Evolutionary conservation across 2,888 invertebrate genomes (phyloP).

Genomic region (Microctonus aethiopoides): DNA sequence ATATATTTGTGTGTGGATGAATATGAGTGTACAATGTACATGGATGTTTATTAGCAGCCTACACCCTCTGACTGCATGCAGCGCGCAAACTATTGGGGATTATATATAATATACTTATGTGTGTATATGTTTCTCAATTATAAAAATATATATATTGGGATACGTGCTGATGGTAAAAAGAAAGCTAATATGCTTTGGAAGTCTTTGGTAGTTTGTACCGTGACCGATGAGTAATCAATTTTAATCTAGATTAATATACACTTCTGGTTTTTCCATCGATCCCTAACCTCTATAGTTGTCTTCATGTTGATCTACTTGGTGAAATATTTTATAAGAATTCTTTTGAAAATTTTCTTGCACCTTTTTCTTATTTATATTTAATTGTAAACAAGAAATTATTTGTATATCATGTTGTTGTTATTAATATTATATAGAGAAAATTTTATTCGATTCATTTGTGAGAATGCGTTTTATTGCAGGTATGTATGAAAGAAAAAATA

Average conservation of each 20-base stretch:
- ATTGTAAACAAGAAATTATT: no score
- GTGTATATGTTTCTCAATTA: neutral
- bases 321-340: no score
- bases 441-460: no score
- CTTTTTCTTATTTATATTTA: no score
- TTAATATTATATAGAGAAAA: no score
- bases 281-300: neutral
- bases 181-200: neutral
- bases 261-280: no score
- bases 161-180: constrained; percentile 7
- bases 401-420: no score
- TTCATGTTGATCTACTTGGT: neutral
- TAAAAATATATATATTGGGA: constrained; percentile 13
- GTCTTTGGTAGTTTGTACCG: neutral
- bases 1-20: no score
- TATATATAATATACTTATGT: no score
- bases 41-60: neutral
- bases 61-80: neutral
- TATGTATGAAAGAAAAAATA: no score
- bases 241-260: constrained; percentile 2
- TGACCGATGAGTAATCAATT: constrained; percentile 13
- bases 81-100: neutral
- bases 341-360: no score
- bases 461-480: no score
- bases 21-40: neutral